These are phyloP conservation scores for Tricholauxania praeusta DNA, from an alignment of 2,888 invertebrate species.

Conservation along the genomic window DNA sequence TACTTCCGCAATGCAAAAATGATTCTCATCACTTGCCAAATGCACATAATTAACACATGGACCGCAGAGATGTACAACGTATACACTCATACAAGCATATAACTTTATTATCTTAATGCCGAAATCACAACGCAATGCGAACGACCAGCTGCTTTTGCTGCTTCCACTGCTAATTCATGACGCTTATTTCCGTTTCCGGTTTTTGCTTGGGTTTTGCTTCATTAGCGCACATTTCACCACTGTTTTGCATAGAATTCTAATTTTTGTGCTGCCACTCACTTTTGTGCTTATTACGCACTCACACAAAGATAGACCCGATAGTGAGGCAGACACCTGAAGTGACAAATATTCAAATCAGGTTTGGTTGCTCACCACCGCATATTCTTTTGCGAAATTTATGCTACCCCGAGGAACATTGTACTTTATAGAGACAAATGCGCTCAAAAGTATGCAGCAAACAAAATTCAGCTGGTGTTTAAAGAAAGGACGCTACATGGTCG, in stretches of 20 bases:
- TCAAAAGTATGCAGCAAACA: background rate
- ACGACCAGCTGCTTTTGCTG: slow-evolving; percentile 2
- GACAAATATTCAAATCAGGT: slow-evolving; percentile 24
- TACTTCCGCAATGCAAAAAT: slow-evolving; percentile 11
- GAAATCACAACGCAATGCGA: slow-evolving; percentile 14
- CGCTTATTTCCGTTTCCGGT: slow-evolving; percentile 13
- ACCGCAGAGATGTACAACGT: background rate
- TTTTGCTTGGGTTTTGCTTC: background rate
- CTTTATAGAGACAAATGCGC: background rate
- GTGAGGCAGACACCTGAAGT: too few relatives aligned
- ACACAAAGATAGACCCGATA: background rate
- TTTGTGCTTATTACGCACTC: slow-evolving; percentile 14
- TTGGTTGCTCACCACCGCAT: background rate
- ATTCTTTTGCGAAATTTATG: slow-evolving; percentile 1
- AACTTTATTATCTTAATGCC: slow-evolving; percentile 22
- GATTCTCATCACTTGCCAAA: slow-evolving; percentile 3
- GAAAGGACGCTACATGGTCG: too few relatives aligned
- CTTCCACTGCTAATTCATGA: background rate
- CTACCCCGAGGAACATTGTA: slow-evolving; percentile 1
- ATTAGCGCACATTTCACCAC: background rate
- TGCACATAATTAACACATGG: slow-evolving; percentile 19
- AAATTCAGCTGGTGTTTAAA: background rate
- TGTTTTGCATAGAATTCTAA: slow-evolving; percentile 5
- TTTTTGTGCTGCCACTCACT: background rate
- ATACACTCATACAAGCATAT: slow-evolving; percentile 12